A percentile compares a stretch with the other conserved stretches of the same genome.
phyloP scores from a whole-genome alignment of 2,888 invertebrate species.

The Nephrotoma flavescens region DNA sequence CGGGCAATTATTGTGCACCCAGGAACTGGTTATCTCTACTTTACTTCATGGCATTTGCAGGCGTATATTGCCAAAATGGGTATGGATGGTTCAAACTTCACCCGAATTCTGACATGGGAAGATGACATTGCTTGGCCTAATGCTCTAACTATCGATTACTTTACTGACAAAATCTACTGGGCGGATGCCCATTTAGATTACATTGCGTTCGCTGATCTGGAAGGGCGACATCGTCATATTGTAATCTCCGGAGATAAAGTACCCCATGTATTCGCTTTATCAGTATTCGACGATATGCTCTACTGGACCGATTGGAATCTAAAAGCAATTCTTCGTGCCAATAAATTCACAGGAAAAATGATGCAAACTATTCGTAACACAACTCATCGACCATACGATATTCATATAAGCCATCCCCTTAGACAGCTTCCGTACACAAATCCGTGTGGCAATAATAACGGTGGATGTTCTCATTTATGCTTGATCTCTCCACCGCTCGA shows the following conservation, averaged over 20 bases:
- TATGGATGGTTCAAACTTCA: slow-evolving; percentile 90
- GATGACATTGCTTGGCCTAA: slow-evolving; percentile 98
- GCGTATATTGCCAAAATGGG: slow-evolving; percentile 94
- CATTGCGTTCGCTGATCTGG: slow-evolving; percentile 86
- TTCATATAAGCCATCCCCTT: slow-evolving; percentile 82
- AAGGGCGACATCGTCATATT: slow-evolving; percentile 74
- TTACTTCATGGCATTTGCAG: slow-evolving; percentile 90
- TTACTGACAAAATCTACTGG: slow-evolving; percentile 90
- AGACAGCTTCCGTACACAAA: slow-evolving; percentile 72
- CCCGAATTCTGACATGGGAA: slow-evolving; percentile 77
- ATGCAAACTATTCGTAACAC: slow-evolving; percentile 67
- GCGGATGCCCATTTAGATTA: slow-evolving; percentile 98
- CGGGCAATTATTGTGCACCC: slow-evolving; percentile 92
- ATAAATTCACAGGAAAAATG: slow-evolving; percentile 77
- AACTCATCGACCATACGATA: slow-evolving; percentile 88
- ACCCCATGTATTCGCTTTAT: slow-evolving; percentile 91
- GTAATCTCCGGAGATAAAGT: slow-evolving; percentile 67
- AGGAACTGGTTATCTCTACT: slow-evolving; percentile 83
- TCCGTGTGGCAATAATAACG: slow-evolving; percentile 85
- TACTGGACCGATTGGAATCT: slow-evolving; percentile 99
- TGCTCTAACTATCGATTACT: slow-evolving; percentile 90
- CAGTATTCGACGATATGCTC: slow-evolving; percentile 81
- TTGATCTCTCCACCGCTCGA: slow-evolving; percentile 70
- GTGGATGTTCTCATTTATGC: slow-evolving; percentile 92
- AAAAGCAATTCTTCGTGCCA: slow-evolving; percentile 78